A percentile compares a stretch with the other conserved stretches of the same genome.
These are phyloP conservation scores for Lottia scabra DNA, from an alignment of 2,888 invertebrate genomes.

Conservation along the genomic window DNA sequence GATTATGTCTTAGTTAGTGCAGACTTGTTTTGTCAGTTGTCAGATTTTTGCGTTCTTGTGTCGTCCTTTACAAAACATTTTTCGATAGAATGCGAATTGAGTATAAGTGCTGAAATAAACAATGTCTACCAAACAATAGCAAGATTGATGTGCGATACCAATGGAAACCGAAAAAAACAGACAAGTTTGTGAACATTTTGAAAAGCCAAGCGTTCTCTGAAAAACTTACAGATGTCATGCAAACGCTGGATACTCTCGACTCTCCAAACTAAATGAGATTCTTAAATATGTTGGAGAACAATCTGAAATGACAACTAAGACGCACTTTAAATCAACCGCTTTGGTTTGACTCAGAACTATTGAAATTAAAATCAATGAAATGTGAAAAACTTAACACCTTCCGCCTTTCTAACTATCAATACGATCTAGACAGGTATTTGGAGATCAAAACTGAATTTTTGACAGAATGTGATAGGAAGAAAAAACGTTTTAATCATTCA, in stretches of 20 bases:
- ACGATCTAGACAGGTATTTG: no score
- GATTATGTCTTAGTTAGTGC: neutral
- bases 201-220: neutral
- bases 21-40: neutral
- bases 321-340: no score
- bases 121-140: neutral
- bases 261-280: neutral
- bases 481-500: no score
- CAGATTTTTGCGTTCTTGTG: neutral
- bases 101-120: neutral
- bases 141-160: neutral
- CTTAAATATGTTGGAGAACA: no score
- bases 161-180: neutral
- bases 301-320: no score
- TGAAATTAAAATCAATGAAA: no score
- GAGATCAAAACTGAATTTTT: no score
- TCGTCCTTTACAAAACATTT: neutral
- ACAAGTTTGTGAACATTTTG: neutral
- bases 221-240: neutral
- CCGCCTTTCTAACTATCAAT: no score
- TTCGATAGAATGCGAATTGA: neutral
- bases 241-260: neutral
- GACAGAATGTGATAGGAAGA: no score
- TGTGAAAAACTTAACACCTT: no score
- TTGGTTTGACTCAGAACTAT: neutral